These are phyloP conservation scores for Nyctereutes procyonoides DNA, from an alignment of 2,113 vertebrate genomes.

Conservation along the genomic window DNA sequence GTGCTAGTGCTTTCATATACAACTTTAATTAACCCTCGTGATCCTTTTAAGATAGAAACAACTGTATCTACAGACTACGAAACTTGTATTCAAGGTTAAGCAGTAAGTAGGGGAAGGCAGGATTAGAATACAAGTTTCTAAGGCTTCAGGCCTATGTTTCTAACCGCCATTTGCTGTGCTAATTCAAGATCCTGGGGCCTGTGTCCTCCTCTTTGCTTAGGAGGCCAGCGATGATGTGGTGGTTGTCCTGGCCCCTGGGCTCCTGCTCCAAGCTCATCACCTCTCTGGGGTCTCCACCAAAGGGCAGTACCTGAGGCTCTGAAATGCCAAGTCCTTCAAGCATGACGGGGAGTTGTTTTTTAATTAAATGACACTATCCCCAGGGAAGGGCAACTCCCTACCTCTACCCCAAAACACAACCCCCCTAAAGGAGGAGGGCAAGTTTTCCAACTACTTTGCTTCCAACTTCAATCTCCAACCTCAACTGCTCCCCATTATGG, in stretches of 20 bases:
- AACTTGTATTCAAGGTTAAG: background rate
- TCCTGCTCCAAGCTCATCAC: background rate
- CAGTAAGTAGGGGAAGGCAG: background rate
- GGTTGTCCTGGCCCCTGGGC: background rate
- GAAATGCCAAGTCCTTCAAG: background rate
- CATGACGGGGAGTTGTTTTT: background rate
- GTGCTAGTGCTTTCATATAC: background rate
- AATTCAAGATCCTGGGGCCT: background rate
- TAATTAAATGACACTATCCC: accelerated
- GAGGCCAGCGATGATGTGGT: background rate
- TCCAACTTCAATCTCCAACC: background rate
- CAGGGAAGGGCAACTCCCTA: background rate
- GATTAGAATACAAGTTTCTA: background rate
- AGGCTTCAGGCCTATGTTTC: background rate
- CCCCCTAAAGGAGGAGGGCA: background rate
- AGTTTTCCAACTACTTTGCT: background rate
- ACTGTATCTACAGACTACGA: background rate
- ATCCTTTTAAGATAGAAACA: background rate
- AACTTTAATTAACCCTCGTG: background rate
- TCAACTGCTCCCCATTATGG: background rate
- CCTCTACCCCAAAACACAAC: background rate
- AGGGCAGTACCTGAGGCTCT: background rate
- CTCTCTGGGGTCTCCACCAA: background rate
- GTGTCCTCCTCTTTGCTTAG: background rate
- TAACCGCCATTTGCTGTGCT: background rate